These are phyloP conservation scores for Nemoura dubitans DNA, from an alignment of 2,888 invertebrate species.

Conservation along the genomic window DNA sequence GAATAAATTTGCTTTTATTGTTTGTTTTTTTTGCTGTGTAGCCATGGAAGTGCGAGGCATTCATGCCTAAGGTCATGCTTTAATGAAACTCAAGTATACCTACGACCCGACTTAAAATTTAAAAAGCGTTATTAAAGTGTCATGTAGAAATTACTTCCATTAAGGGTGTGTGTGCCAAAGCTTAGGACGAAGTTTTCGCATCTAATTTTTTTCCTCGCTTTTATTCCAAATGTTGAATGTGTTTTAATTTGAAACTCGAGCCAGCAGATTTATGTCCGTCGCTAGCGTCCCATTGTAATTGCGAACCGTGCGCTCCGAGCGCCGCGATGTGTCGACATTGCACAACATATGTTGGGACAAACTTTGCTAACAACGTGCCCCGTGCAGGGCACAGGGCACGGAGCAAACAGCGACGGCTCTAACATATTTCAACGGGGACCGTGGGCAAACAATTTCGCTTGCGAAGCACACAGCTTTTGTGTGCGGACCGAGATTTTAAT, in stretches of 20 bases:
- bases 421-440: neutral
- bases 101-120: no score
- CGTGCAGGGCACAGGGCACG: neutral
- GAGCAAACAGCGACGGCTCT: neutral
- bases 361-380: neutral
- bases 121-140: no score
- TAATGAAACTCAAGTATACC: no score
- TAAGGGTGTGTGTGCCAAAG: no score
- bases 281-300: neutral
- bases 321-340: neutral
- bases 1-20: no score
- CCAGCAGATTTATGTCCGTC: neutral
- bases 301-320: neutral
- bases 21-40: no score
- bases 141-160: no score
- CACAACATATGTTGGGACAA: neutral
- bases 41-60: no score
- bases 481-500: neutral
- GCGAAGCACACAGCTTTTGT: neutral
- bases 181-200: no score
- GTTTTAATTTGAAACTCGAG: neutral
- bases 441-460: neutral
- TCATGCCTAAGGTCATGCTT: no score
- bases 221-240: neutral
- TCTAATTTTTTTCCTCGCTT: no score